Percentiles rank a stretch among this genome's conserved stretches.
These are phyloP conservation scores for Eristalinus sepulchralis DNA, from an alignment of 2,888 invertebrate species.

Conservation along the genomic window DNA sequence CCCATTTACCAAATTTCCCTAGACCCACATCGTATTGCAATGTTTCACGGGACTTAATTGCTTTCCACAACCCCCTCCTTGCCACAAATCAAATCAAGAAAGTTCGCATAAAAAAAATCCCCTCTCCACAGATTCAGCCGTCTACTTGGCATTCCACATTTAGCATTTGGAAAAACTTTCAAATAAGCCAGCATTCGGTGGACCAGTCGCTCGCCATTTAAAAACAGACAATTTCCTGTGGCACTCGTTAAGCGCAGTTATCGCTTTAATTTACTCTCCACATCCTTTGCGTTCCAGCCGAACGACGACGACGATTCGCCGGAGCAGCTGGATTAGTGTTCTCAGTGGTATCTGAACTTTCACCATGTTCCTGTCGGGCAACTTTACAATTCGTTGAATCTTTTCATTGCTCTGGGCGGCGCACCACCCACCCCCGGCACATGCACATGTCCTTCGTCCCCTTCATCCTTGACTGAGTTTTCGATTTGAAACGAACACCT, in stretches of 20 bases:
- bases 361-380: conserved; percentile 14
- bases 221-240: background rate
- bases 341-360: conserved; percentile 23
- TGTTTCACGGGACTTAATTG: too few relatives aligned
- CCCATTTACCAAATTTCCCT: too few relatives aligned
- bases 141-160: background rate
- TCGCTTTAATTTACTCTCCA: conserved; percentile 30
- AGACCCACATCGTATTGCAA: too few relatives aligned
- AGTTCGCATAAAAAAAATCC: background rate
- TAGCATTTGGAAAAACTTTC: background rate
- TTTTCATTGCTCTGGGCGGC: conserved; percentile 10
- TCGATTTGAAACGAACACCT: conserved; percentile 13
- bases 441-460: background rate
- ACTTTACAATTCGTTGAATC: conserved; percentile 25
- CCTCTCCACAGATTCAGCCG: background rate
- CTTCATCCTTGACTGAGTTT: background rate
- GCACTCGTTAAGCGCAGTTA: conserved; percentile 22
- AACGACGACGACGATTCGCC: conserved; percentile 13
- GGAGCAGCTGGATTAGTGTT: conserved; percentile 24
- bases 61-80: too few relatives aligned
- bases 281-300: background rate
- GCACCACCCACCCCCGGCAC: background rate
- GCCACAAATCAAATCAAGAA: too few relatives aligned
- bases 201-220: background rate
- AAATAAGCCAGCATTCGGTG: background rate